phyloP scores from a whole-genome alignment of 1,140 invertebrate genomes.

The Wiebesia pumilae region DNA sequence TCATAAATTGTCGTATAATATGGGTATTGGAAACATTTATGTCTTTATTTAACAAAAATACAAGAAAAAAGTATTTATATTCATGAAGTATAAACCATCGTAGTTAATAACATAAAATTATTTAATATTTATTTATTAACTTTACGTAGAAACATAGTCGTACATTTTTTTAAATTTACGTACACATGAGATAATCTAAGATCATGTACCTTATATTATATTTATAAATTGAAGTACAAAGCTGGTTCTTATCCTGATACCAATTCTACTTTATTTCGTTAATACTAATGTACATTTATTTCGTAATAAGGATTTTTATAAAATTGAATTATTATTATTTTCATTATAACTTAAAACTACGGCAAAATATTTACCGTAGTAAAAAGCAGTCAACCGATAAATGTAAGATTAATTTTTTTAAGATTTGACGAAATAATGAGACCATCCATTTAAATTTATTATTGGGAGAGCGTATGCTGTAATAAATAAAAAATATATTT shows the following conservation, averaged over 20 bases:
- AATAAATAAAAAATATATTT: too few relatives aligned
- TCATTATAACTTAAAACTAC: too few relatives aligned
- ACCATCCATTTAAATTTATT: too few relatives aligned
- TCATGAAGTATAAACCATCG: not conserved
- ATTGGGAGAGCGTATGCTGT: too few relatives aligned
- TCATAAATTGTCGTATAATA: not conserved
- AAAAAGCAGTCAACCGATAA: too few relatives aligned
- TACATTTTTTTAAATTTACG: not conserved
- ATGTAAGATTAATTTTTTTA: too few relatives aligned
- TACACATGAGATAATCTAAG: not conserved
- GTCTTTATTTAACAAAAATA: not conserved
- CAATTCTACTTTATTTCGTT: not conserved
- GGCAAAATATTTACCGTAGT: too few relatives aligned
- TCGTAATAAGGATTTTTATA: too few relatives aligned
- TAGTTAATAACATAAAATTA: not conserved
- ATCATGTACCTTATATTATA: not conserved
- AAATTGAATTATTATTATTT: too few relatives aligned
- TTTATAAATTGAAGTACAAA: not conserved
- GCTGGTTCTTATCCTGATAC: not conserved
- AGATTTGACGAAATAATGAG: too few relatives aligned
- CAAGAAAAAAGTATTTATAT: not conserved
- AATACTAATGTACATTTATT: too few relatives aligned
- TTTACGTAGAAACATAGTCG: not conserved
- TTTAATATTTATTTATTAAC: not conserved
- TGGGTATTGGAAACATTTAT: not conserved